Evolutionary conservation across 2,797 vertebrate genomes (phyloP).

Genomic region (Hyperoplus immaculatus): DNA sequence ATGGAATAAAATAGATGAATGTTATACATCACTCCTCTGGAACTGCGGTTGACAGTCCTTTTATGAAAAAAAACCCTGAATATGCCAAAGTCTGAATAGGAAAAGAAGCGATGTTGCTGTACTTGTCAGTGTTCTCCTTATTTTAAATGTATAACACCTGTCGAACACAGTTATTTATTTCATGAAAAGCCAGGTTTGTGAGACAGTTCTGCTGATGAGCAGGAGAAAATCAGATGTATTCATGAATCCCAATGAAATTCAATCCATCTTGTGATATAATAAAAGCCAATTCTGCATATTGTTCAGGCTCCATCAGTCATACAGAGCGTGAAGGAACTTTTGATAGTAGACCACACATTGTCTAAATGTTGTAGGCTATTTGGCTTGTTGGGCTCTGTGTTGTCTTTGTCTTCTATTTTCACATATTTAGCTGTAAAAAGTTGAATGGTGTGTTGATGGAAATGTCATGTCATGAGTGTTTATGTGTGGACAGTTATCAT

Average conservation of each 20-base stretch:
- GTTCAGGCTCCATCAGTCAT: background rate
- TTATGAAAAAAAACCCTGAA: background rate
- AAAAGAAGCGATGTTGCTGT: conserved; percentile 27
- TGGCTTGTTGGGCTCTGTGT: background rate
- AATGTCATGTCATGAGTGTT: background rate
- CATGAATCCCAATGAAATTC: conserved; percentile 9
- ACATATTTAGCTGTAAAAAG: background rate
- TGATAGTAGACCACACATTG: background rate
- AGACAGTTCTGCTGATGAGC: conserved; percentile 51
- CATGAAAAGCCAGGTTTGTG: conserved; percentile 1
- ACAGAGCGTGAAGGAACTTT: conserved; percentile 5
- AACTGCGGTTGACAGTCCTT: conserved; percentile 16
- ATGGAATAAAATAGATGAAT: conserved; percentile 7
- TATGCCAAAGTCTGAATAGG: conserved; percentile 3
- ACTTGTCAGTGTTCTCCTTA: conserved; percentile 38
- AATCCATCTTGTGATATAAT: conserved; percentile 15
- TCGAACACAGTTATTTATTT: conserved; percentile 20
- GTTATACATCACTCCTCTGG: conserved; percentile 17
- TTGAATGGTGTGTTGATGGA: background rate
- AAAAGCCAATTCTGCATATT: background rate
- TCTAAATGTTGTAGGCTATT: background rate
- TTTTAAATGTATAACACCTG: conserved; percentile 34
- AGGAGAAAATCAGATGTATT: conserved; percentile 24
- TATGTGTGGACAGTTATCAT: background rate
- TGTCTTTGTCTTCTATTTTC: background rate